Base-by-base conservation (phyloP, 2,797 vertebrate species). In the Hydrophis major region DNA sequence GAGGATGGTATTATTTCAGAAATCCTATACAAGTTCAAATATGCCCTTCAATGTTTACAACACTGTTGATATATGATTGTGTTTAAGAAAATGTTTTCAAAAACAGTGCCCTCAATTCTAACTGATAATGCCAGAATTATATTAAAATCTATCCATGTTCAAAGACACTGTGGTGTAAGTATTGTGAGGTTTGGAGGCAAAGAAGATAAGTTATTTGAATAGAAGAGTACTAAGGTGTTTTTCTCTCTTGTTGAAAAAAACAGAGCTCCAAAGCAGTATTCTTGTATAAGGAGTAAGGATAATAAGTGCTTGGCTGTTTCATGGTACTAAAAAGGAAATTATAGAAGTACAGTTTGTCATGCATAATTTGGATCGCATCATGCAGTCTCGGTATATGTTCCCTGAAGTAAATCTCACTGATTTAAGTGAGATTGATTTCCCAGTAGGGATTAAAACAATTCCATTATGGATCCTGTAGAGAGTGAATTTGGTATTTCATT, bases 41-140 rank as follows among this genome's bases (percentile, higher is more conserved):
- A 90, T 92, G 89, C 25, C 86, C 74, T 87, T 63, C 78, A 66
- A 61, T 92, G 88, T 87, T 92, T 59, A 86, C 50, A 47, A 83
- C 78, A 57, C 42, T 55, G n/a, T 57, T 86, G 74, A 60, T 55
- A 22, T 86, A 78, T 86, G 47, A 92, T 25, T n/a, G 12, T 55
- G 87, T 74, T 92, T 88, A 69, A 92, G 74, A 56, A 89, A 27
- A 92, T 87, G 78, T 56, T 90, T 87, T 93, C 83, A 93, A 32
- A 27, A 90, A 25, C 55, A 27, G 37, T 47, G 53, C 32, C 25
- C 59, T 90, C 83, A 90, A 28, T 90, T 90, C 50, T 37, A 42
- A 42, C 60, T 47, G 59, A 57, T 37, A 90, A 47, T 87, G 32
- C 88, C 56, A 28, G 59, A 53, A 89, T 55, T 92, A 60, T 56